These are phyloP conservation scores for Neofelis nebulosa DNA, from an alignment of 2,113 vertebrate species.

Conservation along the genomic window DNA sequence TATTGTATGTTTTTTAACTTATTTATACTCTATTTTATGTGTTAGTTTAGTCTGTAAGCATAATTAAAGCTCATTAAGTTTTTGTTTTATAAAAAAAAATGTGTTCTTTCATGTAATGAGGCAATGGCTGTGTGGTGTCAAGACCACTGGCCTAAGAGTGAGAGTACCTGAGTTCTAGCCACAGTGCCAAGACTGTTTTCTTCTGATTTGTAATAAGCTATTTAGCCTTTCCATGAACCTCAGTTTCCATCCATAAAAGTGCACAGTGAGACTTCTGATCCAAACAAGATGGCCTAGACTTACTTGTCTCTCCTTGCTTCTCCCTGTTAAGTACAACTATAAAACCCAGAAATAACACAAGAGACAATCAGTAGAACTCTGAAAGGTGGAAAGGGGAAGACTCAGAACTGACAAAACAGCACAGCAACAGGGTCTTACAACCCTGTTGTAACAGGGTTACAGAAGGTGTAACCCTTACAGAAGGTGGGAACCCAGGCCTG, in stretches of 20 bases:
- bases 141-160: background rate
- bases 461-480: background rate
- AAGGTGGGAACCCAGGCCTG: background rate
- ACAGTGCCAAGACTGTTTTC: background rate
- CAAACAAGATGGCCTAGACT: background rate
- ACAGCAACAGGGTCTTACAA: background rate
- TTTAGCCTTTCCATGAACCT: background rate
- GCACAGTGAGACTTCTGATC: background rate
- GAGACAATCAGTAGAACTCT: background rate
- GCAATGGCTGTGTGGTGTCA: background rate
- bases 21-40: background rate
- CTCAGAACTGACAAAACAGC: background rate
- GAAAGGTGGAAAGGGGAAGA: background rate
- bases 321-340: background rate
- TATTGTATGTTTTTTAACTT: background rate
- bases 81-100: background rate
- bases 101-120: background rate
- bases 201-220: background rate
- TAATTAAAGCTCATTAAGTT: conserved; percentile 13
- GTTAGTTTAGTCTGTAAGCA: background rate
- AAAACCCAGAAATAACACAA: background rate
- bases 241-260: background rate
- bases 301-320: background rate
- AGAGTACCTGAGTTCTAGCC: background rate
- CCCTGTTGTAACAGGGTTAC: background rate